Evolutionary conservation across 2,888 invertebrate genomes (phyloP), one percentile per base, ranked within the genome.

Genomic region (Synergus itoensis): DNA sequence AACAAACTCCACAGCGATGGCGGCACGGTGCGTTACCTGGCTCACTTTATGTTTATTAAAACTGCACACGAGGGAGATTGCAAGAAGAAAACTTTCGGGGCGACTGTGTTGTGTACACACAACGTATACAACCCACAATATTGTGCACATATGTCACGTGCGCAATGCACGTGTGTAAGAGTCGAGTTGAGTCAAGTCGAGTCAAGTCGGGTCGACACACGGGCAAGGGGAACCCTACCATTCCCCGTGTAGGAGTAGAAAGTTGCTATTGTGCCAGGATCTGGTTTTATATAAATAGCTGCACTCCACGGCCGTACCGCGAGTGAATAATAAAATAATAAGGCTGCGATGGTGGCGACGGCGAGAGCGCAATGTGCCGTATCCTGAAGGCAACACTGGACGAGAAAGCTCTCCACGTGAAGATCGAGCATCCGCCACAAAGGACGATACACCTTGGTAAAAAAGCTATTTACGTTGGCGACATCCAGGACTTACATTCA

Each of bases 261-360:
- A 90, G 90, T 90, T 89, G 90, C 90, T 90, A 90, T 90, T 90
- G 90, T 90, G 84, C 89, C 84, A 86, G 87, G 89, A 90, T 90
- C 90, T 90, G 90, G 90, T 90, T 90, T 90, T 90, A 90, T 90
- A 90, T 90, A 90, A 90, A 90, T 90, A 90, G 90, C 89, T 85
- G 82, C 76, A 78, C 80, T 76, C 85, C 76, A 79, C 75, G 79
- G 80, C 84, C 75, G 84, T 80, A 81, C 84, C 79, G 73, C 79
- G 80, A 80, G 81, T 80, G 82, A 82, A 83, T 84, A 84, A 84
- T 85, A 82, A 84, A 85, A 86, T 84, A 85, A 84, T 84, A 80
- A 83, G 77, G 79, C 65, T 69, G 75, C 67, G 40, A 73, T 45
- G 40, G n/a, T 18, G 67, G n/a, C 41, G 43, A 67, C 28, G 41